Percentiles rank a stretch among this genome's conserved stretches.
phyloP scores from a whole-genome alignment of 2,888 invertebrate genomes.

The Sinopyrophorus schimmeli region DNA sequence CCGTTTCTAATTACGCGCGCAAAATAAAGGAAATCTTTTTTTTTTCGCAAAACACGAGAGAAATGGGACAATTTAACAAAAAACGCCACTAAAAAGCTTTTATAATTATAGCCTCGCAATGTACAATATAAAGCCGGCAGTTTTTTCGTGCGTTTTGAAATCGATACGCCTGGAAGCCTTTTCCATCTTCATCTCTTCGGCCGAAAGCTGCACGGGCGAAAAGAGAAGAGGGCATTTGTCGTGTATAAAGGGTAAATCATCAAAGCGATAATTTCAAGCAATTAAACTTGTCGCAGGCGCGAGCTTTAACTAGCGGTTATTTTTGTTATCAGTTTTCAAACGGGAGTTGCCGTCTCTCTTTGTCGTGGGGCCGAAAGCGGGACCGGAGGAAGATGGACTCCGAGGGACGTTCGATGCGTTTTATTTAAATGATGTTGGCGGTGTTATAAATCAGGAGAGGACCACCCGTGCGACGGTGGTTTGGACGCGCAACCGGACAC shows the following conservation, averaged over 20 bases:
- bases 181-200: constrained; percentile 12
- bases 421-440: constrained; percentile 54
- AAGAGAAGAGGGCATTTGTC: constrained; percentile 8
- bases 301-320: constrained; percentile 40
- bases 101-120: constrained; percentile 24
- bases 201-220: background rate
- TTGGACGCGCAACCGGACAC: constrained; percentile 53
- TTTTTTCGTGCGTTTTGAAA: constrained; percentile 13
- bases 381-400: constrained; percentile 12
- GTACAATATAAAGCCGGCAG: constrained; percentile 14
- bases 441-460: constrained; percentile 53
- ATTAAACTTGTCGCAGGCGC: constrained; percentile 43
- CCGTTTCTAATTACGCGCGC: too few relatives aligned
- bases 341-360: constrained; percentile 34
- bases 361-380: constrained; percentile 6
- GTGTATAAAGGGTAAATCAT: constrained; percentile 27
- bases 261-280: constrained; percentile 43
- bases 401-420: constrained; percentile 43
- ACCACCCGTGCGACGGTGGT: constrained; percentile 52
- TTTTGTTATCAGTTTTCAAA: constrained; percentile 25
- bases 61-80: constrained; percentile 19
- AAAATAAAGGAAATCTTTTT: too few relatives aligned
- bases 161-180: constrained; percentile 11
- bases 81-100: constrained; percentile 18
- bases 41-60: constrained; percentile 13